phyloP scores from a whole-genome alignment of 2,113 vertebrate species.

The western clawed frog (Xenopus tropicalis) region DNA sequence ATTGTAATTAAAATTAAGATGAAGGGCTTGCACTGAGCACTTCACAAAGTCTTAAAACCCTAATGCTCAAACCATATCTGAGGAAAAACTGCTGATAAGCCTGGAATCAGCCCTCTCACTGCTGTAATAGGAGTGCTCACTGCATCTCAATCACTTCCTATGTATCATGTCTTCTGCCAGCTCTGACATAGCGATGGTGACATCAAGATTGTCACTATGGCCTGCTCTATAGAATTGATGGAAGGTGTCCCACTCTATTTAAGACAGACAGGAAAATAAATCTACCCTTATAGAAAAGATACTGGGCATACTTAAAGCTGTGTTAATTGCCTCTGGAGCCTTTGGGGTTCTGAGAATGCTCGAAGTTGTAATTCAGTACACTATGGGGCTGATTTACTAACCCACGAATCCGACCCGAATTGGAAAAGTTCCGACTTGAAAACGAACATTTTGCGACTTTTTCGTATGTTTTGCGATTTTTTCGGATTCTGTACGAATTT shows the following conservation, averaged over 20 bases:
- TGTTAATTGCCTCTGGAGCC: too few species aligned
- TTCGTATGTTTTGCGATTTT: too few species aligned
- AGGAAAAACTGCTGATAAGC: constrained; percentile 41
- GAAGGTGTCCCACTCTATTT: constrained; percentile 31
- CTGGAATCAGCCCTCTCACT: constrained; percentile 33
- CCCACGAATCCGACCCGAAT: too few species aligned
- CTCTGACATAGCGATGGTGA: constrained; percentile 40
- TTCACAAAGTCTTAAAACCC: constrained; percentile 33
- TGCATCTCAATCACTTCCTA: constrained; percentile 42
- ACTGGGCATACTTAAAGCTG: too few species aligned
- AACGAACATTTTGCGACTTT: too few species aligned
- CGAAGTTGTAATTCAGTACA: too few species aligned
- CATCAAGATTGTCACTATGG: constrained; percentile 39
- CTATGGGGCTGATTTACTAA: too few species aligned
- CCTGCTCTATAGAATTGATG: constrained; percentile 31
- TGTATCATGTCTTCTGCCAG: constrained; percentile 44
- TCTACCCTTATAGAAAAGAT: too few species aligned
- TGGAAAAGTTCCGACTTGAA: too few species aligned
- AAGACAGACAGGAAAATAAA: neutral
- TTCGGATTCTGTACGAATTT: too few species aligned
- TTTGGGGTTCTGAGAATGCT: too few species aligned
- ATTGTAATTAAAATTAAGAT: constrained; percentile 43
- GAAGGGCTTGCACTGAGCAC: constrained; percentile 37
- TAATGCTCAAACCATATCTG: constrained; percentile 27
- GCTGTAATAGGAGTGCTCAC: constrained; percentile 38